Evolutionary conservation across 2,113 vertebrate genomes (phyloP).

Genomic region (Leucopsar rothschildi): DNA sequence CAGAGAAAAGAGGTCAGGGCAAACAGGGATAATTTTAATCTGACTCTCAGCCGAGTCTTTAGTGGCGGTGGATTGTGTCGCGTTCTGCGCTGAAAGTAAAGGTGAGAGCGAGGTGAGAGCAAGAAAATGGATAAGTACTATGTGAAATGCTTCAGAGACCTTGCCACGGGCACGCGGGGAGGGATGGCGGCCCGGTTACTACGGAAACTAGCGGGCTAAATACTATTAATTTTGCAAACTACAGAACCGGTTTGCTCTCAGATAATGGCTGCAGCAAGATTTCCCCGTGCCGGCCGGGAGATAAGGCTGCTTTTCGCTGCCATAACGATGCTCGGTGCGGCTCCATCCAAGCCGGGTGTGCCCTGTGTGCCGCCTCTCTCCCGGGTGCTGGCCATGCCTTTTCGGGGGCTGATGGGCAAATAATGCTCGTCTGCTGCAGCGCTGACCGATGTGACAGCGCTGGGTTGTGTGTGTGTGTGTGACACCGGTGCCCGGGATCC

Average conservation of each 20-base stretch:
- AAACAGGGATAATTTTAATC: conserved; percentile 73
- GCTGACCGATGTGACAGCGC: not conserved
- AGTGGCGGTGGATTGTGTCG: conserved; percentile 69
- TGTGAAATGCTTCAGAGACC: conserved; percentile 32
- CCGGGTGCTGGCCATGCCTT: not conserved
- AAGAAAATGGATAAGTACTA: conserved; percentile 59
- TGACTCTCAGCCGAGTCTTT: conserved; percentile 70
- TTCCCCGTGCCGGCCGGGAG: not conserved
- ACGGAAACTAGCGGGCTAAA: conserved; percentile 4
- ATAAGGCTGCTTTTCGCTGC: not conserved
- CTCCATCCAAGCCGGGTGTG: not conserved
- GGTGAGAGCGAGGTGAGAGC: conserved; percentile 70
- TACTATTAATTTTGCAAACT: conserved; percentile 37
- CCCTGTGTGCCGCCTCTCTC: not conserved
- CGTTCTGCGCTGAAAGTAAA: conserved; percentile 62
- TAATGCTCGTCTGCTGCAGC: not conserved
- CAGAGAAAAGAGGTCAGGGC: conserved; percentile 74
- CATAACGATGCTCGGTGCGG: not conserved
- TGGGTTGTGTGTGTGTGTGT: not conserved
- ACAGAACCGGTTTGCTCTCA: not conserved
- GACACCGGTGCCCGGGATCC: not conserved
- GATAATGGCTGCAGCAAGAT: not conserved
- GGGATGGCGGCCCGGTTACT: not conserved
- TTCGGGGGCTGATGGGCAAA: not conserved
- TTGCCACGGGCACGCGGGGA: not conserved